Percentiles rank a stretch among this genome's conserved stretches.
These are phyloP conservation scores for Hyposoter didymator DNA, from an alignment of 2,888 invertebrate species.

Conservation along the genomic window DNA sequence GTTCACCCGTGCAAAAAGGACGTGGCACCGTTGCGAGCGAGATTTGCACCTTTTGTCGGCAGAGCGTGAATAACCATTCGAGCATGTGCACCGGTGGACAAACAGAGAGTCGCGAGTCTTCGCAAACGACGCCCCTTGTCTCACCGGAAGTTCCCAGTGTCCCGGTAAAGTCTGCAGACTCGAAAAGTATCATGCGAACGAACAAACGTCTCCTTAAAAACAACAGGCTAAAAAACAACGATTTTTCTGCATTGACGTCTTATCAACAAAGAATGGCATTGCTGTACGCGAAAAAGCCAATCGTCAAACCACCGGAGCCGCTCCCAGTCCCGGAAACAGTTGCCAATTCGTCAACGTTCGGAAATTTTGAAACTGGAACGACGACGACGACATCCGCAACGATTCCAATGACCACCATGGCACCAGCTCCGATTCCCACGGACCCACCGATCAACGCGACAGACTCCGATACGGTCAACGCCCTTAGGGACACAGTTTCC, in stretches of 20 bases:
- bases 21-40: conserved; percentile 61
- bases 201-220: conserved; percentile 72
- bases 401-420: neutral
- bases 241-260: conserved; percentile 68
- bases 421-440: conserved; percentile 10
- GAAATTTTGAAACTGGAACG: conserved; percentile 76
- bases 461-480: conserved; percentile 27
- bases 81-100: conserved; percentile 75
- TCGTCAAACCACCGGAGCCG: conserved; percentile 33
- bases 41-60: conserved; percentile 80
- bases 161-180: conserved; percentile 58
- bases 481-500: conserved; percentile 76
- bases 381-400: conserved; percentile 36
- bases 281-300: conserved; percentile 84
- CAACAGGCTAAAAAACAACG: conserved; percentile 74
- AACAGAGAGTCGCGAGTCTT: conserved; percentile 58
- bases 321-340: neutral
- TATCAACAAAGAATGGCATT: conserved; percentile 77
- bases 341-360: conserved; percentile 62
- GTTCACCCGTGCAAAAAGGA: conserved; percentile 79
- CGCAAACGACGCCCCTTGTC: neutral
- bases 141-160: conserved; percentile 52
- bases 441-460: conserved; percentile 6
- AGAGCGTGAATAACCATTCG: conserved; percentile 76
- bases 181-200: conserved; percentile 29